A percentile compares a stretch with the other conserved stretches of the same genome.
These are phyloP conservation scores for Tetragonula carbonaria DNA, from an alignment of 2,888 invertebrate genomes.

Conservation along the genomic window DNA sequence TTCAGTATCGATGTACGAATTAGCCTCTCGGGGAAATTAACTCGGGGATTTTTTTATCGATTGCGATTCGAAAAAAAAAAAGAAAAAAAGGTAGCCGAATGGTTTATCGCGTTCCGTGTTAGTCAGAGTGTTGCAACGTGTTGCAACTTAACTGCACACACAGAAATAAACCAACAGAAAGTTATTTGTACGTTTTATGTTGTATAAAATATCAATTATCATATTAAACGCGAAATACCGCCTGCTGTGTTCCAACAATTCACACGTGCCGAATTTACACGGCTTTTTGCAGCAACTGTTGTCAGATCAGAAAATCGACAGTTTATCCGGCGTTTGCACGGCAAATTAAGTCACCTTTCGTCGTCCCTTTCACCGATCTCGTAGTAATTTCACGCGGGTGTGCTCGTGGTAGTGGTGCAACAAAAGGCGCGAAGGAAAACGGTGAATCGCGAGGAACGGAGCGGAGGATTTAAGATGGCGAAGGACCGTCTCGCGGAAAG, in stretches of 20 bases:
- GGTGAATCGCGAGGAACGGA: neutral
- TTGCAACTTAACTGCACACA: too few relatives aligned
- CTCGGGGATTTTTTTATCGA: neutral
- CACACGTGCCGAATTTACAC: too few relatives aligned
- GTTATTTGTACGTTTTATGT: too few relatives aligned
- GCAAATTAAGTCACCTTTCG: neutral
- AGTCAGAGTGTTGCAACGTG: too few relatives aligned
- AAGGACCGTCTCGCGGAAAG: slow-evolving; percentile 5
- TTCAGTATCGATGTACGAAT: neutral
- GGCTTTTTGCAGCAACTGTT: too few relatives aligned
- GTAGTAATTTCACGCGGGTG: neutral
- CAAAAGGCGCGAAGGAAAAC: slow-evolving; percentile 2
- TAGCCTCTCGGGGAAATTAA: neutral
- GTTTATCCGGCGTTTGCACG: neutral
- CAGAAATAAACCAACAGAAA: too few relatives aligned
- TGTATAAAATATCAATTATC: too few relatives aligned
- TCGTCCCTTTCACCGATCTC: neutral
- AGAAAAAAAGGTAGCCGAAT: too few relatives aligned
- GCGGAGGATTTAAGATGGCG: neutral
- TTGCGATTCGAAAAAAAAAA: neutral
- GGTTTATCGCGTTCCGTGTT: too few relatives aligned
- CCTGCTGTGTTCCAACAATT: too few relatives aligned
- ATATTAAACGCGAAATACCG: too few relatives aligned
- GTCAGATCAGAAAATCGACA: neutral
- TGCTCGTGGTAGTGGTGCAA: neutral